These are phyloP conservation scores for Thamnophis sirtalis DNA, from an alignment of 2,113 vertebrate genomes.

Conservation along the genomic window DNA sequence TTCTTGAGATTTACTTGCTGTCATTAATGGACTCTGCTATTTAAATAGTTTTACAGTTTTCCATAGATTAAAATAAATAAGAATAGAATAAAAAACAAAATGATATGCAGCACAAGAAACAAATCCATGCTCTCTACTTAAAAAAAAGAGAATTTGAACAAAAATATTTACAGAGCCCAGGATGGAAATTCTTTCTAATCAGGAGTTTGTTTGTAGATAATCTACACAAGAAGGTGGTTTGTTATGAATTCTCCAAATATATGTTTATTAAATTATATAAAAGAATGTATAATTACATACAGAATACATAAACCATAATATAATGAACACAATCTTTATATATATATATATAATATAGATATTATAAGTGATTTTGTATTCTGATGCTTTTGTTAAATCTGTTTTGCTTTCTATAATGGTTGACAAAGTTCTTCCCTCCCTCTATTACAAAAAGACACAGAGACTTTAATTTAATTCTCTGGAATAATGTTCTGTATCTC, in stretches of 20 bases:
- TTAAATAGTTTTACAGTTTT: background rate
- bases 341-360: too few relatives aligned
- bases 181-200: background rate
- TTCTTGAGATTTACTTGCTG: background rate
- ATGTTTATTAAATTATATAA: background rate
- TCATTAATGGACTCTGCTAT: background rate
- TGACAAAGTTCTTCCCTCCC: background rate
- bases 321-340: background rate
- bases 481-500: background rate
- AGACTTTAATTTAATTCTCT: background rate
- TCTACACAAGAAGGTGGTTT: background rate
- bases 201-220: background rate
- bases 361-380: background rate
- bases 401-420: background rate
- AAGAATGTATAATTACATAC: background rate
- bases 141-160: background rate
- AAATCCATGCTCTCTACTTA: background rate
- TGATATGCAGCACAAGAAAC: background rate
- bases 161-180: background rate
- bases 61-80: background rate
- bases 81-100: background rate
- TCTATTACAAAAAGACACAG: background rate
- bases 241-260: background rate
- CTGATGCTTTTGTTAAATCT: background rate
- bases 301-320: background rate